A percentile compares a stretch with the other conserved stretches of the same genome.
These are phyloP conservation scores for Drosophila mayaguana DNA, from an alignment of 2,888 invertebrate species.

Conservation along the genomic window DNA sequence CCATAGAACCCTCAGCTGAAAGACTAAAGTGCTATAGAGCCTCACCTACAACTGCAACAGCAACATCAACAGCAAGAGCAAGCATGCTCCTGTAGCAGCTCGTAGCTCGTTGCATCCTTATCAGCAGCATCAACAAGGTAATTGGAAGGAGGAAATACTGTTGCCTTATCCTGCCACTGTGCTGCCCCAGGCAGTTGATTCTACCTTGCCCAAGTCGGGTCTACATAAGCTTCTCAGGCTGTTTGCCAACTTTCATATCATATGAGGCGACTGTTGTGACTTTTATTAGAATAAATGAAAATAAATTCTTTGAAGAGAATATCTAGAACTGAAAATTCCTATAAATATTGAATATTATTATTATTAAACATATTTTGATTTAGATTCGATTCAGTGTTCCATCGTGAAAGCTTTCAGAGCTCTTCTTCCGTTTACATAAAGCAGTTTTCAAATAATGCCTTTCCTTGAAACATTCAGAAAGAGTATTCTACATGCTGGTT, in stretches of 20 bases:
- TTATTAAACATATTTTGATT: no score
- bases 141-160: constrained; percentile 14
- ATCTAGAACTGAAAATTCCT: neutral
- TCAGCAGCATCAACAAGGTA: constrained; percentile 25
- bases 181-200: neutral
- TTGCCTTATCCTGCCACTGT: constrained; percentile 13
- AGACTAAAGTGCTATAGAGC: constrained; percentile 32
- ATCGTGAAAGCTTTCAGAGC: no score
- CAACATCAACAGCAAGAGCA: neutral
- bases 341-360: no score
- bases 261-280: neutral
- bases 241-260: neutral
- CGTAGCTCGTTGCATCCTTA: constrained; percentile 17
- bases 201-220: neutral
- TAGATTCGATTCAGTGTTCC: no score
- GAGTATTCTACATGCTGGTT: constrained; percentile 17
- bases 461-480: neutral
- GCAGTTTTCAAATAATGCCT: no score
- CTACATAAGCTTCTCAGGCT: neutral
- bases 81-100: constrained; percentile 1
- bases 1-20: neutral
- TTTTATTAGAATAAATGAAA: neutral
- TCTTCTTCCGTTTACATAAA: no score
- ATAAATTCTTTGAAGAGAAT: no score
- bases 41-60: constrained; percentile 26